Percentiles rank a stretch among this genome's conserved stretches.
Conservation (phyloP, 2,797 vertebrate species). For the Tadarida brasiliensis region DNA sequence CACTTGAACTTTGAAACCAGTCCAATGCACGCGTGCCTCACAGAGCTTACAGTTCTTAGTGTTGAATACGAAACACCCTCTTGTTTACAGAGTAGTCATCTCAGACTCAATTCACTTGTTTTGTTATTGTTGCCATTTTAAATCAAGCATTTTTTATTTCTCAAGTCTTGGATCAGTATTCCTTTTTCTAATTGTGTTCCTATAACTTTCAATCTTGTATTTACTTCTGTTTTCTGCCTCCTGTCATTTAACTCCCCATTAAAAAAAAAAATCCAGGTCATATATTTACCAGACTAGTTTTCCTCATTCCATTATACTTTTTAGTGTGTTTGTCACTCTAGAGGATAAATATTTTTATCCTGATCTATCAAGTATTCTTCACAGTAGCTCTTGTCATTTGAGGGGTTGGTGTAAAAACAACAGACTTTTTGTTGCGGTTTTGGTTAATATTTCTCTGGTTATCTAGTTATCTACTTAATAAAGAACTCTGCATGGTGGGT, state of each 20-base stretch:
- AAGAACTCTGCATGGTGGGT: not conserved
- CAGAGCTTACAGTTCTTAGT: not conserved
- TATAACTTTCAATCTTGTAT: not conserved
- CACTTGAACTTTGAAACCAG: not conserved
- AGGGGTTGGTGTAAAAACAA: not conserved
- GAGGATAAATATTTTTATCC: not conserved
- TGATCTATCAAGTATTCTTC: not conserved
- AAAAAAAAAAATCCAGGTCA: not conserved
- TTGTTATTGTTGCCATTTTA: not conserved
- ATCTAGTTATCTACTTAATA: not conserved
- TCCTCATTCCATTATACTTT: not conserved
- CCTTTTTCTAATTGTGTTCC: not conserved
- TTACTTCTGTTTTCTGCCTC: not conserved
- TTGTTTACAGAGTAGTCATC: not conserved
- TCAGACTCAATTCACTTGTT: not conserved
- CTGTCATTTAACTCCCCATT: not conserved
- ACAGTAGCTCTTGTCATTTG: not conserved
- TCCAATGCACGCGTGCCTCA: not conserved
- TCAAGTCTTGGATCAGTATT: not conserved
- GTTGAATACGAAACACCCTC: not conserved
- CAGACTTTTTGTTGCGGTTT: not conserved
- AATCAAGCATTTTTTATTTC: not conserved
- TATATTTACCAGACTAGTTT: not conserved
- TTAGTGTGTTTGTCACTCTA: not conserved
- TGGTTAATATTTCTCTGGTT: not conserved